These are phyloP conservation scores for Chloropsis cyanopogon DNA, from an alignment of 2,113 vertebrate genomes.

Conservation along the genomic window DNA sequence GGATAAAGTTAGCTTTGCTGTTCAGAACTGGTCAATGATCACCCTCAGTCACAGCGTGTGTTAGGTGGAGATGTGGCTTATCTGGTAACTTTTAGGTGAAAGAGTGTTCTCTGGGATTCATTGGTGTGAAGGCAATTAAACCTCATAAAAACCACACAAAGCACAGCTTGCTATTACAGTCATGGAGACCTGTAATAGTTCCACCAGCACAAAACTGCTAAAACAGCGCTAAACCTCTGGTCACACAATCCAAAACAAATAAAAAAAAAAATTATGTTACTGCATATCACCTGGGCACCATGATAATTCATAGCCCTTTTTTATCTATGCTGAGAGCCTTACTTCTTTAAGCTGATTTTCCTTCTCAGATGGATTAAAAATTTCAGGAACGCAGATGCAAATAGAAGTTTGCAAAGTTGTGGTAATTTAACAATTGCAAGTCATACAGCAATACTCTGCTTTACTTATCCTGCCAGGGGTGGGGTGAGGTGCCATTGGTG, in stretches of 20 bases:
- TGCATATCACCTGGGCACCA: not conserved
- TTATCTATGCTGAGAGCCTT: not conserved
- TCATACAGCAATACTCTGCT: not conserved
- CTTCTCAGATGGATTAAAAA: not conserved
- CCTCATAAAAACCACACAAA: not conserved
- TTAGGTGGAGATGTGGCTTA: fast-evolving
- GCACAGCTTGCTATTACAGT: not conserved
- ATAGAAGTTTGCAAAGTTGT: not conserved
- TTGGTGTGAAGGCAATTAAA: not conserved
- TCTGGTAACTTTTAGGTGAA: not conserved
- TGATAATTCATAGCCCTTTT: not conserved
- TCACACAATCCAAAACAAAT: not conserved
- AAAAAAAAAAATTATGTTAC: not conserved
- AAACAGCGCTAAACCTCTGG: not conserved
- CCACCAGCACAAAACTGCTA: not conserved
- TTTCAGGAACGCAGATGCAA: not conserved
- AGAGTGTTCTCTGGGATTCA: not conserved
- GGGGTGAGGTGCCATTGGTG: not conserved
- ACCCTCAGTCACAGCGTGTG: not conserved
- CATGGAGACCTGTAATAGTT: not conserved
- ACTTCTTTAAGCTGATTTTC: not conserved
- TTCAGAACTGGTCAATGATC: not conserved
- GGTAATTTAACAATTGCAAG: not conserved
- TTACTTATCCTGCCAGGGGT: not conserved
- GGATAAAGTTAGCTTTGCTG: not conserved